Evolutionary conservation across 2,888 invertebrate species (phyloP).

Genomic region (Aelia acuminata): DNA sequence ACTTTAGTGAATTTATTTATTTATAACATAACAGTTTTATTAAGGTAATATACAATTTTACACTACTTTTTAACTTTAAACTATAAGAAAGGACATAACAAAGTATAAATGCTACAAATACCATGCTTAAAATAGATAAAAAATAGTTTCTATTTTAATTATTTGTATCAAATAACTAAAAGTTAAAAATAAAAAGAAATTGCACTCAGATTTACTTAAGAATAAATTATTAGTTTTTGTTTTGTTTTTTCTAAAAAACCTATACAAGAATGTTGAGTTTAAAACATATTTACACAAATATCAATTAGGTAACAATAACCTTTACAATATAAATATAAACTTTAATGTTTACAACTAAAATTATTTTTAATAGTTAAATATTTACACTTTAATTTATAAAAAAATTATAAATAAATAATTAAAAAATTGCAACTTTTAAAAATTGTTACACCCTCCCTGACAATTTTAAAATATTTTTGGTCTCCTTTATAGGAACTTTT

Average conservation of each 20-base stretch:
- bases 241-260: constrained; percentile 36
- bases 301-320: constrained; percentile 44
- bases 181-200: background rate
- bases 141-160: background rate
- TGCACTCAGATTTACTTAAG: constrained; percentile 42
- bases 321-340: background rate
- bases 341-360: constrained; percentile 13
- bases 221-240: constrained; percentile 9
- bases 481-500: constrained; percentile 54
- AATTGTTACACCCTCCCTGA: constrained; percentile 47
- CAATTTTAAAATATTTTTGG: constrained; percentile 51
- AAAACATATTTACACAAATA: constrained; percentile 24
- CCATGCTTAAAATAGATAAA: constrained; percentile 6
- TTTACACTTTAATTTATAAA: background rate
- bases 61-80: background rate
- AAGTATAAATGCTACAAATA: constrained; percentile 28
- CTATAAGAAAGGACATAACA: constrained; percentile 23
- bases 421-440: constrained; percentile 25
- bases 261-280: background rate
- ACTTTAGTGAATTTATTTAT: constrained; percentile 56
- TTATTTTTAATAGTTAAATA: constrained; percentile 8
- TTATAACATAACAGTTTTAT: constrained; percentile 41
- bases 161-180: background rate
- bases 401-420: background rate
- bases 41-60: constrained; percentile 19